Evolutionary conservation across 2,888 invertebrate genomes (phyloP).

Genomic region (Lottia scabra): DNA sequence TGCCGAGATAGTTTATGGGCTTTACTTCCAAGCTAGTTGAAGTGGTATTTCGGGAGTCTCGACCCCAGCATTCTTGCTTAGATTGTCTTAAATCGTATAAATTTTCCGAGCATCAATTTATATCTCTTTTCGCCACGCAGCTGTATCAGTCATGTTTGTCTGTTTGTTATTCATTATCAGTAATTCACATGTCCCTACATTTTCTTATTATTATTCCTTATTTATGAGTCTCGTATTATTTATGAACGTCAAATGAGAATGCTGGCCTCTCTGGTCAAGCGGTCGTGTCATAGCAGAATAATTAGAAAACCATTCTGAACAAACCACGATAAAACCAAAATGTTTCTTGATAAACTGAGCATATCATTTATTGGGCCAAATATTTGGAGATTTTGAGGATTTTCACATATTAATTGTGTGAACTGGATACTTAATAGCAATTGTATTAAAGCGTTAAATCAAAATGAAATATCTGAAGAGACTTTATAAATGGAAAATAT

Average conservation of each 20-base stretch:
- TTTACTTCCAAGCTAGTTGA: not conserved
- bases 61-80: not conserved
- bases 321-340: constrained; percentile 1
- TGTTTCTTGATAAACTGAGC: constrained; percentile 1
- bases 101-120: not conserved
- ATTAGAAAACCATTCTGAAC: constrained; percentile 4
- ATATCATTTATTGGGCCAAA: not conserved
- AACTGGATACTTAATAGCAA: not conserved
- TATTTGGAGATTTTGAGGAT: constrained; percentile 1
- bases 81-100: constrained; percentile 4
- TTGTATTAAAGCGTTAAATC: not conserved
- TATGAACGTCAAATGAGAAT: not conserved
- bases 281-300: not conserved
- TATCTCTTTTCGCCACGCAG: constrained; percentile 2
- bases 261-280: not conserved
- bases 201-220: constrained; percentile 7
- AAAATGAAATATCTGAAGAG: too few relatives aligned
- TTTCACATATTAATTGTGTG: constrained; percentile 3
- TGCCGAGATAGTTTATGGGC: constrained; percentile 3
- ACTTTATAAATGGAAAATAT: too few relatives aligned
- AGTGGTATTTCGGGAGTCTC: constrained; percentile 1
- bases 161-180: constrained; percentile 4
- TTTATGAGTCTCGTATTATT: not conserved
- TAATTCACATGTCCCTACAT: constrained; percentile 1
- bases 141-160: constrained; percentile 5